Conservation (phyloP, 2,113 vertebrate species). For the Colinus virginianus region DNA sequence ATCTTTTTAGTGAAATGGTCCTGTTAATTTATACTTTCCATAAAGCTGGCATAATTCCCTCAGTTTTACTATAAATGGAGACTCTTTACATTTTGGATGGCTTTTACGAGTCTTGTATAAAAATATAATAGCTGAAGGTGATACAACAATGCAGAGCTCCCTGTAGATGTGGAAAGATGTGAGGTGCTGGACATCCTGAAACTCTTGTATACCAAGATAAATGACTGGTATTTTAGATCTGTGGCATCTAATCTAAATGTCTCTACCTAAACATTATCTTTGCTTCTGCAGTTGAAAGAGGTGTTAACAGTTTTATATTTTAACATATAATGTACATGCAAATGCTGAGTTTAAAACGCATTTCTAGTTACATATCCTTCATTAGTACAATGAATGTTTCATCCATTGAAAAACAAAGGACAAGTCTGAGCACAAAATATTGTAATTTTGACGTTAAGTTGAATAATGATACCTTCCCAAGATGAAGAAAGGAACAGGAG, state of each 20-base stretch:
- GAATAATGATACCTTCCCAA: slow-evolving; percentile 8
- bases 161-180: background rate
- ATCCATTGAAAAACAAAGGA: background rate
- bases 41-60: slow-evolving; percentile 47
- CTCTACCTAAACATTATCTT: background rate
- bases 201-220: background rate
- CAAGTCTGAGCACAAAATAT: background rate
- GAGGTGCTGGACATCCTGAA: background rate
- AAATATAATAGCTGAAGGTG: slow-evolving; percentile 54
- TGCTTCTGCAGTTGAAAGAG: background rate
- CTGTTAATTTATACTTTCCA: slow-evolving; percentile 45
- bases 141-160: slow-evolving; percentile 26
- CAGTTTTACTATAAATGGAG: slow-evolving; percentile 27
- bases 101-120: slow-evolving; percentile 40
- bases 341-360: background rate
- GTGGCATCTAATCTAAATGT: background rate
- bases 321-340: background rate
- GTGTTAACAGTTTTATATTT: background rate
- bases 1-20: slow-evolving; percentile 21
- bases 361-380: background rate
- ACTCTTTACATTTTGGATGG: slow-evolving; percentile 50
- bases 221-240: background rate
- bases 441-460: slow-evolving; percentile 18
- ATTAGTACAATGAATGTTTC: background rate
- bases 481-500: background rate